Evolutionary conservation across 2,797 vertebrate genomes (phyloP).

Genomic region (Fundulus diaphanus): DNA sequence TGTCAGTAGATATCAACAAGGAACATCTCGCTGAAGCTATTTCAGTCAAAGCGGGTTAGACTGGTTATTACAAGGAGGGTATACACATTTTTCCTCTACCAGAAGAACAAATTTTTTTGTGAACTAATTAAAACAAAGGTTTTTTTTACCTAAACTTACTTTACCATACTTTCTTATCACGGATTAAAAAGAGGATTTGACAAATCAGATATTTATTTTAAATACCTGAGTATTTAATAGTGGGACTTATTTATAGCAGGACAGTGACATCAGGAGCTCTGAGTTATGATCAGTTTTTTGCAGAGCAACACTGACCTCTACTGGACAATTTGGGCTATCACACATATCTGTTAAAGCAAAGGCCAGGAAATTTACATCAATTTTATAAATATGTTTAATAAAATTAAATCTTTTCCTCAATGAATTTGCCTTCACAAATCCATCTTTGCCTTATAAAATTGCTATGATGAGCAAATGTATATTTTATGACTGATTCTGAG

Average conservation of each 20-base stretch:
- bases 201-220: neutral
- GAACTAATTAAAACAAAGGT: neutral
- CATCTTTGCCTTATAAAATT: neutral
- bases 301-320: slow-evolving; percentile 62
- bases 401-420: neutral
- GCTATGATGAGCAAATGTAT: neutral
- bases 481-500: neutral
- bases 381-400: too few relatives aligned
- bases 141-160: neutral
- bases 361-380: too few relatives aligned
- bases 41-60: too few relatives aligned
- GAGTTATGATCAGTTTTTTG: neutral
- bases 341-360: neutral
- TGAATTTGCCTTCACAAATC: neutral
- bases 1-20: too few relatives aligned
- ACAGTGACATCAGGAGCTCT: neutral
- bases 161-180: neutral
- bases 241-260: too few relatives aligned
- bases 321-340: slow-evolving; percentile 39
- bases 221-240: neutral
- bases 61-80: too few relatives aligned
- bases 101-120: too few relatives aligned
- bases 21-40: too few relatives aligned
- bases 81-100: too few relatives aligned
- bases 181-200: neutral